Base-by-base conservation (phyloP, 2,797 vertebrate genomes). In the Botia almorhae region DNA sequence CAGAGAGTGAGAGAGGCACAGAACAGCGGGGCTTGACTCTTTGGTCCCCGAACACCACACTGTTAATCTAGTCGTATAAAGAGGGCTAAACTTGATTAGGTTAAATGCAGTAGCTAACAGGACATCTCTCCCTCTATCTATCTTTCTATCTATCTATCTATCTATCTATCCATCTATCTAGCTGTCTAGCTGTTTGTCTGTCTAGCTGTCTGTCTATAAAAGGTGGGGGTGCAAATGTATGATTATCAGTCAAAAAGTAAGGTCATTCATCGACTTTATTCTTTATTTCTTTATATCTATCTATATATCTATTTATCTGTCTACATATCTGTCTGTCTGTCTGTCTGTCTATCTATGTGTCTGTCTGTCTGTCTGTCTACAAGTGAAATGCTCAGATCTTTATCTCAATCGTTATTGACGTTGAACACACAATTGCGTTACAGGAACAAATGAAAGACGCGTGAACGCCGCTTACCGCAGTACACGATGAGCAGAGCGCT, bases 401-500 rank as follows among this genome's bases (percentile, higher is more conserved):
- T n/a, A n/a, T n/a, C n/a, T n/a, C n/a, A n/a, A n/a, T 14, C 21
- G 46, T 77, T 14, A 46, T 1, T 58, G 21, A 23, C 7, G 2
- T 26, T 19, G 7, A 46, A 61, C 39, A 33, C 12, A 17, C 11
- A 61, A 5, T 46, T 29, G 13, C 51, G 14, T 58, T 29, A 29
- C 4, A 21, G 8, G 69, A 43, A 76, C 14, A 74, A 11, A 53
- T 56, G 1, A 23, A 51, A 73, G 21, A 39, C 29, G 14, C 0
- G 23, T 23, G 51, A 16, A 29, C 4, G 21, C 23, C 90, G 94
- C 94, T 95, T 93, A 95, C 94, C 94, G 94, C 94, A 95, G 89
- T 93, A 94, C 85, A 94, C 90, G 79, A 95, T 89, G 67, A 95
- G 92, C 84, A 95, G 93, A 83, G 92, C 88, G 79, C 92, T 91